Percentiles rank a stretch among this genome's conserved stretches.
Evolutionary conservation across 2,888 invertebrate genomes (phyloP).

Genomic region (Cheilosia pagana): DNA sequence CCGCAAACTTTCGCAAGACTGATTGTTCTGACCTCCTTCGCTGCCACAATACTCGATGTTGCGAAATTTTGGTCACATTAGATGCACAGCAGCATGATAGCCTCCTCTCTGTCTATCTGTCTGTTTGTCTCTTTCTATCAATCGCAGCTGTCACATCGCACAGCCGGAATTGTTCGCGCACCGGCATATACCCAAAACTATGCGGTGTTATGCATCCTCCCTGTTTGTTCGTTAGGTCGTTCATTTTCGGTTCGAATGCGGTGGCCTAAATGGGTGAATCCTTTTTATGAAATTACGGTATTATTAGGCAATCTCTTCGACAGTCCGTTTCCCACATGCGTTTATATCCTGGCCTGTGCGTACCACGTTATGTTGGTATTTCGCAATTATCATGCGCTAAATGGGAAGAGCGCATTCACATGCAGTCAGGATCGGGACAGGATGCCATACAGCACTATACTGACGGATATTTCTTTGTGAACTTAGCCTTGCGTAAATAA

Average conservation of each 20-base stretch:
- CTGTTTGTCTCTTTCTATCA: constrained; percentile 8
- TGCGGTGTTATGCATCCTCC: neutral
- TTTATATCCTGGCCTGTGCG: constrained; percentile 47
- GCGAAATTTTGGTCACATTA: constrained; percentile 53
- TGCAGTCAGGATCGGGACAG: neutral
- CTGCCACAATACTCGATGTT: constrained; percentile 42
- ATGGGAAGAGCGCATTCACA: neutral
- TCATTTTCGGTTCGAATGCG: constrained; percentile 38
- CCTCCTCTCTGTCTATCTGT: neutral
- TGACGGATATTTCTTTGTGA: constrained; percentile 39
- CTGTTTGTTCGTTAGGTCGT: constrained; percentile 28
- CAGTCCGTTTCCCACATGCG: constrained; percentile 30
- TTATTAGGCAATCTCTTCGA: constrained; percentile 64
- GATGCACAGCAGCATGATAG: constrained; percentile 22
- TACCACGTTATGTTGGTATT: constrained; percentile 28
- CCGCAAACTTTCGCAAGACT: constrained; percentile 28
- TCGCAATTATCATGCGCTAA: constrained; percentile 46
- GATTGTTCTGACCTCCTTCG: constrained; percentile 30
- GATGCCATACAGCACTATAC: neutral
- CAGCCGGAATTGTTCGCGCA: constrained; percentile 30
- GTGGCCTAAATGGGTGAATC: constrained; percentile 60
- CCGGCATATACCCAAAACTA: neutral
- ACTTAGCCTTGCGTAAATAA: constrained; percentile 32
- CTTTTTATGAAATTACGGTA: constrained; percentile 64
- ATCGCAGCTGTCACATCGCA: constrained; percentile 46